Base-by-base conservation (phyloP, 1,140 invertebrate species). In the Adelges cooleyi region DNA sequence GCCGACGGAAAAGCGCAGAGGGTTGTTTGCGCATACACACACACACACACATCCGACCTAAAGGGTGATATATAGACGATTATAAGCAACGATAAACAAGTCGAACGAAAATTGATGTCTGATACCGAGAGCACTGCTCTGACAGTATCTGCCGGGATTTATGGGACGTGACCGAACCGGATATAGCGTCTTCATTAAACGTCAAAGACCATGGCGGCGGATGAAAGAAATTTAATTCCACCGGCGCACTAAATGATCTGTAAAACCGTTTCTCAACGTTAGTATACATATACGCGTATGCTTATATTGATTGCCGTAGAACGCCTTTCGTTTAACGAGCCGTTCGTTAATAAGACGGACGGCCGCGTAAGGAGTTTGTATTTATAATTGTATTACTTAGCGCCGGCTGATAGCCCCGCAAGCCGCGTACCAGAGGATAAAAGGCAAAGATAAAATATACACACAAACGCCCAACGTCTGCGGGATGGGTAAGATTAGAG, bases 41-140 rank as follows among this genome's bases (percentile, higher is more conserved):
- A n/a, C n/a, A 33, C 29, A 33, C 11, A 11, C 29, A 11, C 29
- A 33, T 33, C 29, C 1, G 18, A 22, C 51, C 8, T 18, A 13
- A n/a, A 20, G 51, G 10, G 9, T 42, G 40, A 42, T 42, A 42
- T 42, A 42, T 42, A 40, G 18, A 54, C 22, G 36, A 56, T 56
- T 42, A 42, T 42, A n/a, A 40, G 20, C 1, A 42, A 23, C 52
- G 52, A 54, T 54, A 54, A 54, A 54, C 11, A 54, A 56, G 29
- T 56, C 36, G 10, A 56, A 56, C 20, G 53, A 56, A 42, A 56
- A 53, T 33, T 52, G 52, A 54, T 40, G 52, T 54, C 20, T 22
- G 52, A 54, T 56, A 56, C 10, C 36, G 36, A 13, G 13, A 25
- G 15, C 11, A 20, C 29, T 5, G 20, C 38, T n/a, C n/a, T 23